Base-by-base conservation (phyloP, 1,140 invertebrate genomes). In the Monochamus saltuarius region DNA sequence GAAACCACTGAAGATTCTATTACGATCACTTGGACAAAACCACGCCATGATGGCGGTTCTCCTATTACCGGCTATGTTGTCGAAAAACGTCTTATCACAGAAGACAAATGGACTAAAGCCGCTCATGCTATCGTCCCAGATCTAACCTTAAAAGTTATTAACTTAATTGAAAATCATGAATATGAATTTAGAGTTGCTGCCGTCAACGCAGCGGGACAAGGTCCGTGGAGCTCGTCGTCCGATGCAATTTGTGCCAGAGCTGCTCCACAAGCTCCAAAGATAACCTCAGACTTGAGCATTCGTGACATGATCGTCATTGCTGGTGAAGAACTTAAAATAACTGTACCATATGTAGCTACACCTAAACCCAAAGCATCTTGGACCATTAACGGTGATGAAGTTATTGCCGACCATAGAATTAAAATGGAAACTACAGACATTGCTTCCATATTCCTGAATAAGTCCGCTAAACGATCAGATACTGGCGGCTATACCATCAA, bases 131-230 rank as follows among this genome's bases (percentile, higher is more conserved):
- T 89, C 66, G 85, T 95, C 65, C 87, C 88, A 54, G 92, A 95
- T 67, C 84, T 89, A 1, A 89, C 85, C 3, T 87, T 89, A 71
- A 91, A 86, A 68, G 91, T 97, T 10, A 89, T 87, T 45, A 92
- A 91, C 61, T 79, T 99, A 11, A 91, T 94, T 59, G 94, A 97
- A 75, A 95, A 97, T 75, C 91, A 94, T 54, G 92, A 97, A 73
- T 99, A 99, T 72, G 97, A 99, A 75, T 99, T 99, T 84, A 84
- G 97, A 56, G 96, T 98, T 0, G 89, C 93, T 6, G 97, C 95
- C 19, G 80, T 95, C n/a, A 99, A 98, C 78, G 92, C 93, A 37
- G 97, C 95, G 29, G 96, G 95, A 0, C 91, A 94, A 76, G 95
- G 96, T 37, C 88, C 90, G 9, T 98, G 86, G 82, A 95, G 93